Base-by-base conservation (phyloP, 2,113 vertebrate species). In the Pipa parva region DNA sequence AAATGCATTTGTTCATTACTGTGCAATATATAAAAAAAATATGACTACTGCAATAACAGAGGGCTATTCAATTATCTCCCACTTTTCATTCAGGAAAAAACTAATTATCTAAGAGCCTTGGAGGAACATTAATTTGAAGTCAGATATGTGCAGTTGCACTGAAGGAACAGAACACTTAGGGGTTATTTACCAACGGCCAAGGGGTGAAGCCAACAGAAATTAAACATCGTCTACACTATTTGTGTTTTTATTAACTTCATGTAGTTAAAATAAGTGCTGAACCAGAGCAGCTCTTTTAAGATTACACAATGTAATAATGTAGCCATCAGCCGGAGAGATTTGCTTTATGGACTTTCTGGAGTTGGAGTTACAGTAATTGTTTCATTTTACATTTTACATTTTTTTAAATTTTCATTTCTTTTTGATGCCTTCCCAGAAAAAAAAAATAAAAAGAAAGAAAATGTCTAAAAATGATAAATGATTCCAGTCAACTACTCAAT, bases 161-260 rank as follows among this genome's bases (percentile, higher is more conserved):
- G 46, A 39, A 69, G 52, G 52, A 45, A 17, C 10, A 59, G 26
- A 59, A 26, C 56, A 39, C 57, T 60, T 42, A 28, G 56, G 65
- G 65, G 46, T 69, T 57, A 51, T 15, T 28, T 33, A 60, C 56
- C 33, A 42, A 49, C 36, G 48, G 57, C 25, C 57, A 42, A 52
- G 46, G 46, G 25, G 33, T 39, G 6, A 59, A 28, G 56, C 56
- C 46, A 27, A 15, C n/a, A 18, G 56, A 60, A 60, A 52, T 48
- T 42, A 42, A 50, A 52, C 65, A 60, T 20, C 59, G 21, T 39
- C 15, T 27, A 29, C 57, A 60, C 42, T 69, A 69, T 59, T 52
- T 52, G 57, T 69, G 26, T 36, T 63, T 49, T 68, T 60, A 59
- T 52, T 60, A 69, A 26, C 45, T 59, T 50, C 42, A 25, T 45